Conservation (phyloP, 1,140 invertebrate genomes). For the Apolygus lucorum region DNA sequence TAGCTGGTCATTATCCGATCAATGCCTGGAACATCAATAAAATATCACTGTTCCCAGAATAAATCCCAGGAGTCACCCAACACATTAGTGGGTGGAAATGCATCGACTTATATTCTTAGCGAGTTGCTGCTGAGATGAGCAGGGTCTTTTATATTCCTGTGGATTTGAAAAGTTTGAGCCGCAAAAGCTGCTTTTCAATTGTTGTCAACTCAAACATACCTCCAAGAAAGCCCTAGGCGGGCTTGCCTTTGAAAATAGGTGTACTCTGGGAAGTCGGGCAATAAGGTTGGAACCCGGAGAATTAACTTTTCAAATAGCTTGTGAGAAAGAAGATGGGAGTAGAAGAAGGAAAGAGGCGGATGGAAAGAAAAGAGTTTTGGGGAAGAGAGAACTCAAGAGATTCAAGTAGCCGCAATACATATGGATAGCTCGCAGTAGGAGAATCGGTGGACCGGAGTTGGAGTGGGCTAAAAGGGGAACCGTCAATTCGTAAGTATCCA, state of each 20-base stretch:
- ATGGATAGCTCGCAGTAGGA: background rate
- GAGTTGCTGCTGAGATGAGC: too few species aligned
- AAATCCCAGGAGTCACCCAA: too few species aligned
- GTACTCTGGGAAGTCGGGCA: background rate
- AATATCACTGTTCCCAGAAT: too few species aligned
- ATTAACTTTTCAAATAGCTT: background rate
- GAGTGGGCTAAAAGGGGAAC: background rate
- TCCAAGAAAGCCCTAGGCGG: background rate
- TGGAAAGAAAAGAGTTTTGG: too few species aligned
- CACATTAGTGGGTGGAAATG: too few species aligned
- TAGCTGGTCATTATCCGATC: too few species aligned
- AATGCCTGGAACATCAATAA: too few species aligned
- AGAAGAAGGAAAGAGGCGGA: too few species aligned
- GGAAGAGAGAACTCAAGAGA: too few species aligned
- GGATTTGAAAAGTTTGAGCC: background rate
- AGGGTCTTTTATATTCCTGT: background rate
- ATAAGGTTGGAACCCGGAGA: background rate
- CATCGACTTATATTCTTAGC: too few species aligned
- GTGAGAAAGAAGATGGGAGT: background rate
- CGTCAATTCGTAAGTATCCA: background rate
- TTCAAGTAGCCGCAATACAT: background rate
- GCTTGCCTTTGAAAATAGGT: background rate
- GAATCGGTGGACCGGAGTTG: background rate
- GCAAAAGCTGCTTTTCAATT: background rate
- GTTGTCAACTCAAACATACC: background rate